A percentile compares a stretch with the other conserved stretches of the same genome.
phyloP scores from a whole-genome alignment of 2,888 invertebrate species.

The Nasonovia ribisnigri region DNA sequence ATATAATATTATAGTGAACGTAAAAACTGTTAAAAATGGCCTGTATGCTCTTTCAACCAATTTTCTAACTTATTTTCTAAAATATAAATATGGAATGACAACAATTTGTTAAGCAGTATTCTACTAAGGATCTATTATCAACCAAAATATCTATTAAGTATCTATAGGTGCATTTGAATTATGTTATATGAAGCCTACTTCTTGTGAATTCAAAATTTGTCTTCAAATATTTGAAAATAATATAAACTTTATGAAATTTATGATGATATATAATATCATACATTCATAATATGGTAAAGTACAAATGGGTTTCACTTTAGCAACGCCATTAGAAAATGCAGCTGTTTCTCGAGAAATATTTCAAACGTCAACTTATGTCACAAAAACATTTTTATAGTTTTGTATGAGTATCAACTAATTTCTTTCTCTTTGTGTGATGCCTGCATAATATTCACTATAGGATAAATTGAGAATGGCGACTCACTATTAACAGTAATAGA shows the following conservation, averaged over 20 bases:
- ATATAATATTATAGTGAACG: conserved; percentile 4
- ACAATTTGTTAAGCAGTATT: background rate
- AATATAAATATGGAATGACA: background rate
- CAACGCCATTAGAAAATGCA: background rate
- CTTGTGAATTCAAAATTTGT: background rate
- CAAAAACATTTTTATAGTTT: conserved; percentile 36
- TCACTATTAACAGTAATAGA: background rate
- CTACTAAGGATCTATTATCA: background rate
- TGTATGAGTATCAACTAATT: conserved; percentile 7
- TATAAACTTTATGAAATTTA: background rate
- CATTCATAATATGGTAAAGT: background rate
- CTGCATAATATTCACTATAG: background rate
- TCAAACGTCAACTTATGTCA: conserved; percentile 9
- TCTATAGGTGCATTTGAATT: background rate
- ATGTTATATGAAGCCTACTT: background rate
- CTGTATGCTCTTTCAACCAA: background rate
- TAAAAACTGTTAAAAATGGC: background rate
- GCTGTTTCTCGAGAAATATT: background rate
- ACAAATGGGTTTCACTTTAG: background rate
- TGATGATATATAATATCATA: background rate
- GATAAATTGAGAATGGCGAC: background rate
- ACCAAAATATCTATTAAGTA: background rate
- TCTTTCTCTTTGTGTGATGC: background rate
- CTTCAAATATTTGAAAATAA: background rate
- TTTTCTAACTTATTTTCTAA: background rate